A percentile compares a stretch with the other conserved stretches of the same genome.
These are phyloP conservation scores for Callimorpha dominula DNA, from an alignment of 2,888 invertebrate genomes.

Conservation along the genomic window DNA sequence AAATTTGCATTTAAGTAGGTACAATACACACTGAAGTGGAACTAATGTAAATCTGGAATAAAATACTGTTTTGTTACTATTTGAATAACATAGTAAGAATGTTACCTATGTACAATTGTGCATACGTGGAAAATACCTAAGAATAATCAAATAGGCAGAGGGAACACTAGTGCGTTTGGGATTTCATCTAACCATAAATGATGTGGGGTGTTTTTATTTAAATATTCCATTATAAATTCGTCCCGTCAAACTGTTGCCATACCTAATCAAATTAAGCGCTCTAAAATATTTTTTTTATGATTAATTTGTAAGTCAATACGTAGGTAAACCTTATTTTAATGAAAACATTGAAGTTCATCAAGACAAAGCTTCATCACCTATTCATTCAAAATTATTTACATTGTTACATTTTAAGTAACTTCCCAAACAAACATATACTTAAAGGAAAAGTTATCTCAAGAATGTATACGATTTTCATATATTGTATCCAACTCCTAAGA, in stretches of 20 bases:
- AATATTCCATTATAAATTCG: background rate
- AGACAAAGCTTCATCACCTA: background rate
- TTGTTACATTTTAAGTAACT: background rate
- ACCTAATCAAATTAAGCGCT: background rate
- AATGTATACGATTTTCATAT: constrained; percentile 46
- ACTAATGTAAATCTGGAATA: constrained; percentile 41
- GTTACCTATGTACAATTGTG: no score
- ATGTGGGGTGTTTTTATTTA: no score
- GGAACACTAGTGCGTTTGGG: no score
- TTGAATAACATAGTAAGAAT: constrained; percentile 14
- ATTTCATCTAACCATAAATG: no score
- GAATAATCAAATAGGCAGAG: no score
- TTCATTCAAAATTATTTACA: background rate
- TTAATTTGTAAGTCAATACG: background rate
- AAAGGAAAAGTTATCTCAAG: constrained; percentile 17
- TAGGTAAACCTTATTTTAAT: background rate
- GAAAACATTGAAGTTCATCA: background rate
- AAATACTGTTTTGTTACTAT: constrained; percentile 40
- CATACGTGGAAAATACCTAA: no score
- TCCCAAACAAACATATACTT: constrained; percentile 17
- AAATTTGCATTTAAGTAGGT: constrained; percentile 74
- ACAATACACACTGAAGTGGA: constrained; percentile 59
- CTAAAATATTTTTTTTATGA: background rate
- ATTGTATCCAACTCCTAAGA: constrained; percentile 61
- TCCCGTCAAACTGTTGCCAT: background rate